Evolutionary conservation across 2,888 invertebrate genomes (phyloP).

Genomic region (Maniola hyperantus): DNA sequence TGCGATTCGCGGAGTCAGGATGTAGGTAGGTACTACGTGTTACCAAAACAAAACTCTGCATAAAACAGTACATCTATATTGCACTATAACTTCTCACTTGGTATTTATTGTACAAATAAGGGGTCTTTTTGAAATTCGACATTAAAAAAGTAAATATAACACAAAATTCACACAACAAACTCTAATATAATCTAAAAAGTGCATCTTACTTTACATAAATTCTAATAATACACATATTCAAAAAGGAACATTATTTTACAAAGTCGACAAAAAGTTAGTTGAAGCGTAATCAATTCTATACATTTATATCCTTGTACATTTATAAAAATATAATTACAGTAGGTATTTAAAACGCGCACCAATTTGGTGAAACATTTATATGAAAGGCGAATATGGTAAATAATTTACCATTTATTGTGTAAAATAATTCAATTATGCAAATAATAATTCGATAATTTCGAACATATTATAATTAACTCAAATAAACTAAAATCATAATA

Average conservation of each 20-base stretch:
- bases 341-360: conserved; percentile 33
- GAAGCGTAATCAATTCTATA: conserved; percentile 25
- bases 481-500: not conserved
- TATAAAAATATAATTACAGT: conserved; percentile 38
- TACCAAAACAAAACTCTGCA: conserved; percentile 35
- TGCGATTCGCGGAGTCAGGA: too few species aligned
- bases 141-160: conserved; percentile 39
- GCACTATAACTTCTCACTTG: conserved; percentile 81
- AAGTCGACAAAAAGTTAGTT: conserved; percentile 23
- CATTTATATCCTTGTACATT: conserved; percentile 29
- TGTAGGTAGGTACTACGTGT: not conserved
- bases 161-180: conserved; percentile 54
- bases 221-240: conserved; percentile 20
- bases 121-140: conserved; percentile 51
- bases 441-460: not conserved
- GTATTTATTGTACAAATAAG: conserved; percentile 77
- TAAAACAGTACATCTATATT: conserved; percentile 81
- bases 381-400: conserved; percentile 7
- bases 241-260: conserved; percentile 27
- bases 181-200: conserved; percentile 56
- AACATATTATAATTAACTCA: not conserved
- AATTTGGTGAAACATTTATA: conserved; percentile 4
- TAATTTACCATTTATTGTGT: too few species aligned
- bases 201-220: conserved; percentile 43
- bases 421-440: not conserved